These are phyloP conservation scores for Rhynchomys soricoides DNA, from an alignment of 2,113 vertebrate species.

Conservation along the genomic window DNA sequence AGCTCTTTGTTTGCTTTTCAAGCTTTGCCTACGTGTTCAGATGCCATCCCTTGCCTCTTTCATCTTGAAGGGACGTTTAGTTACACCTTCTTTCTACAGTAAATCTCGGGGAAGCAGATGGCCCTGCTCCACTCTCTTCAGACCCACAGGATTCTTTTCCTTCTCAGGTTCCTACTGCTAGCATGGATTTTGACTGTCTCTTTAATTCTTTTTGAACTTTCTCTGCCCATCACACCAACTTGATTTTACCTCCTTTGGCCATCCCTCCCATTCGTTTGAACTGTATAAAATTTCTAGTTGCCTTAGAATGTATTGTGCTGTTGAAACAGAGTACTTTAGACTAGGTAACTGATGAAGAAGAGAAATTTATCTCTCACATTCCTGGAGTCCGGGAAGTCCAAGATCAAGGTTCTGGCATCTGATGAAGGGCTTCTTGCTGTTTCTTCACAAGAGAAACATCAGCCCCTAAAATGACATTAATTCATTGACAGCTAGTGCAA, in stretches of 20 bases:
- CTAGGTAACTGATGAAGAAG: not conserved
- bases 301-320: not conserved
- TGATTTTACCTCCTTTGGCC: not conserved
- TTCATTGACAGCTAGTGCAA: no score
- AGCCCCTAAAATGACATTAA: not conserved
- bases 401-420: not conserved
- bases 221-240: not conserved
- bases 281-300: not conserved
- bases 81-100: not conserved
- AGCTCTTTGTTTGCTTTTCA: conserved; percentile 28
- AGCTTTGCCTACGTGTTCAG: not conserved
- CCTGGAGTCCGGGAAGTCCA: not conserved
- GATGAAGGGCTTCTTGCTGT: not conserved
- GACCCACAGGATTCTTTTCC: not conserved
- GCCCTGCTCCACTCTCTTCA: not conserved
- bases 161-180: not conserved
- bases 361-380: not conserved
- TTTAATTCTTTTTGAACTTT: not conserved
- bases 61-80: not conserved
- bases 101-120: not conserved
- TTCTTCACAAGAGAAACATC: not conserved
- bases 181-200: not conserved
- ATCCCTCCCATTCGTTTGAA: not conserved
- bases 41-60: not conserved
- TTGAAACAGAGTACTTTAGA: not conserved